Evolutionary conservation across 2,888 invertebrate genomes (phyloP).

Genomic region (Noctua comes): DNA sequence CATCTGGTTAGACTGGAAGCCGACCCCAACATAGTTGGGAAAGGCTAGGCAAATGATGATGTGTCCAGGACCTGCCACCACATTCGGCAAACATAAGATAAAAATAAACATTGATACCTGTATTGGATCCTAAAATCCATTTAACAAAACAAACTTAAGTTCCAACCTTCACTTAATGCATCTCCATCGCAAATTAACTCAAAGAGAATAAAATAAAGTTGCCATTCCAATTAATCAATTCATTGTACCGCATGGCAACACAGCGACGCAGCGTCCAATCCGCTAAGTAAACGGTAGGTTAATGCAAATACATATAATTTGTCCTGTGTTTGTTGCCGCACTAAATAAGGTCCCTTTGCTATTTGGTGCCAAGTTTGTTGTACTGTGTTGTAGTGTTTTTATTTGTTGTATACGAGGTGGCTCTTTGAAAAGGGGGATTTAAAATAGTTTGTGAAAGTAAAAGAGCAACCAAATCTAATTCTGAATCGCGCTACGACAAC

Average conservation of each 20-base stretch:
- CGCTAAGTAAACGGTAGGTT: conserved; percentile 60
- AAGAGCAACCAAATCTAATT: not conserved
- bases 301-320: conserved; percentile 57
- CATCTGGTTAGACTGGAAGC: too few relatives aligned
- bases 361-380: conserved; percentile 34
- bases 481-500: not conserved
- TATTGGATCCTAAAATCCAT: not conserved
- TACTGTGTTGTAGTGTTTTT: not conserved
- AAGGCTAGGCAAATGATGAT: too few relatives aligned
- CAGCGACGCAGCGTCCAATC: conserved; percentile 44
- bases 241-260: conserved; percentile 27
- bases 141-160: not conserved
- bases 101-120: not conserved
- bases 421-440: not conserved
- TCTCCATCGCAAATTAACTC: not conserved
- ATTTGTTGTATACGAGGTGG: not conserved
- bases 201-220: conserved; percentile 33
- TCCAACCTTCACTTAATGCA: not conserved
- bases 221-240: conserved; percentile 51
- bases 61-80: not conserved
- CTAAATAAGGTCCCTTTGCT: conserved; percentile 38
- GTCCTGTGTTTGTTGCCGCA: conserved; percentile 33
- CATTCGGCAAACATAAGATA: not conserved
- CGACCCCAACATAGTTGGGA: too few relatives aligned
- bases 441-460: not conserved